phyloP scores from a whole-genome alignment of 2,888 invertebrate species.

The Troides helena region DNA sequence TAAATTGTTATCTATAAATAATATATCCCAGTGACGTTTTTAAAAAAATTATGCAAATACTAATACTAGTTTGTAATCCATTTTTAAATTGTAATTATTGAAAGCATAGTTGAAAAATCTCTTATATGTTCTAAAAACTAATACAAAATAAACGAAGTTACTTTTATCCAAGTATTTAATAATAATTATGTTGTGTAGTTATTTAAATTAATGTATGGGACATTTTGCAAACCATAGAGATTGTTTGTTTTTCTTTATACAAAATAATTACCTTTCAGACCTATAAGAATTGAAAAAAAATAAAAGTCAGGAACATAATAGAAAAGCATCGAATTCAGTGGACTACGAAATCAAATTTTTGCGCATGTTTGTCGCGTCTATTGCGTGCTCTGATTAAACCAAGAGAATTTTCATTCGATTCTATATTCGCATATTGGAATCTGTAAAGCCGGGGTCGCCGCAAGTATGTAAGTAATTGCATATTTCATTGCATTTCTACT shows the following conservation, averaged over 20 bases:
- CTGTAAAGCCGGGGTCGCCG: not conserved
- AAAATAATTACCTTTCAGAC: slow-evolving; percentile 11
- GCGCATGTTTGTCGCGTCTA: slow-evolving; percentile 3
- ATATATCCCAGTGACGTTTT: no score
- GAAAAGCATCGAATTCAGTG: slow-evolving; percentile 9
- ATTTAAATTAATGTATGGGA: no score
- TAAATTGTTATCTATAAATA: no score
- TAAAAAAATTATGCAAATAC: no score
- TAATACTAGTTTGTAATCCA: no score
- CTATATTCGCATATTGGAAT: not conserved
- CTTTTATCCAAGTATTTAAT: not conserved
- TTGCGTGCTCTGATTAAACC: not conserved
- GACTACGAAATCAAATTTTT: slow-evolving; percentile 17
- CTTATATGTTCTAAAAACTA: no score
- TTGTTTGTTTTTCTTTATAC: not conserved
- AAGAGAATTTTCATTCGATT: not conserved
- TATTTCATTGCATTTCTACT: not conserved
- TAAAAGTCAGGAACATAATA: slow-evolving; percentile 4
- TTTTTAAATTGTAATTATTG: no score
- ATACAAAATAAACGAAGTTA: no score
- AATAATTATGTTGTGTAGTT: not conserved
- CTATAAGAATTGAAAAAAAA: slow-evolving; percentile 13
- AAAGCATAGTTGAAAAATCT: no score
- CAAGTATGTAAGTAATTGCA: slow-evolving; percentile 1
- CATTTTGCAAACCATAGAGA: not conserved